Evolutionary conservation across 1,140 invertebrate genomes (phyloP), one percentile per base, ranked within the genome.

Genomic region (Oryctes rhinoceros): DNA sequence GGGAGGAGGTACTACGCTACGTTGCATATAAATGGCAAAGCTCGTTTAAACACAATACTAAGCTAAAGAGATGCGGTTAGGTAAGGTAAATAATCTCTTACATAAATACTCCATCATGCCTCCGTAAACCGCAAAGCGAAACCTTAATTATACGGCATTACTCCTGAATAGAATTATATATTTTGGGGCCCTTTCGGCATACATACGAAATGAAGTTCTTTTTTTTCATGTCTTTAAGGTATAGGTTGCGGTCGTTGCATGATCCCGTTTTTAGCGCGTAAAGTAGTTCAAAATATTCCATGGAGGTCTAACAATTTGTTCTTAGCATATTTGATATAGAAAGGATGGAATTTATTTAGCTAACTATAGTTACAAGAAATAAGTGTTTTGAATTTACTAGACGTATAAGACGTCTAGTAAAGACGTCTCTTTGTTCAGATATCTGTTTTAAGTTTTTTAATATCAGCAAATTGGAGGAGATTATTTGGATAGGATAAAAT

Each of bases 101-200:
- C 65, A 71, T 71, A 71, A 71, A 71, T 71, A 71, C 65, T 35
- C 65, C 65, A 37, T 37, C 65, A 71, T 71, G 65, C 65, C 65
- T 71, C 65, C 65, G 65, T 71, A 24, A 71, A 71, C 65, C 65
- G 65, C 65, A 71, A 71, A 59, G 24, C 65, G 65, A 37, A 71
- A 71, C 65, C 65, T 71, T 71, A 71, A 71, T 71, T 71, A 71
- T 71, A 71, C 65, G 65, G 65, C 65, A 71, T 71, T 71, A 71
- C 65, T 71, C 7, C 65, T 71, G 65, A 71, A 71, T 71, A 71
- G 65, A 37, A 24, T 71, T 24, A 13, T 59, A 59, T 71, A 71
- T 35, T 71, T 71, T 71, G 24, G 37, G 65, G 20, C 65, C 65
- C 24, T 37, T 71, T 35, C 65, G 65, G 65, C 65, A 71, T 71